phyloP scores from a whole-genome alignment of 2,797 vertebrate species.

The Sebastes iracundus region DNA sequence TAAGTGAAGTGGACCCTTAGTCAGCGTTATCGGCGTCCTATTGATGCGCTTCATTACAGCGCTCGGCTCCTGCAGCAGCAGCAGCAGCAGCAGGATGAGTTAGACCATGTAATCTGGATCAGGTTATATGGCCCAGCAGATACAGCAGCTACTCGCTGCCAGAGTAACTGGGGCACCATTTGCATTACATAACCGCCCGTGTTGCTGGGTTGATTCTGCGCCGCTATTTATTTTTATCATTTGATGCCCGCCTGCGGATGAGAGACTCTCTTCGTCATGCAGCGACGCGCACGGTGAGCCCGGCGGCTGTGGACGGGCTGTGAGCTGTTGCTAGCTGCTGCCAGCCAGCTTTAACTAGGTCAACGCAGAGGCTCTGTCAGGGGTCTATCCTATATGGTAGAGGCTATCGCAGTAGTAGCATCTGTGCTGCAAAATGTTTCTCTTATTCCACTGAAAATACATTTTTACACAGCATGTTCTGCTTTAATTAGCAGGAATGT shows the following conservation, averaged over 20 bases:
- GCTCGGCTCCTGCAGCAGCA: neutral
- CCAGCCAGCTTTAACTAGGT: constrained; percentile 73
- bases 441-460: neutral
- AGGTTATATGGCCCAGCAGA: constrained; percentile 18
- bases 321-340: constrained; percentile 57
- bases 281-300: constrained; percentile 54
- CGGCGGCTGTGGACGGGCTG: constrained; percentile 40
- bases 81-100: neutral
- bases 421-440: neutral
- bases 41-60: neutral
- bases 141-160: neutral
- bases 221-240: constrained; percentile 79
- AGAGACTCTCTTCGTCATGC: constrained; percentile 66
- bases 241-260: constrained; percentile 58
- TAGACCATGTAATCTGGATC: constrained; percentile 47
- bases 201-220: constrained; percentile 74
- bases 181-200: constrained; percentile 69
- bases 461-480: neutral
- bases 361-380: constrained; percentile 52
- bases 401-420: neutral
- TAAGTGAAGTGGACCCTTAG: neutral
- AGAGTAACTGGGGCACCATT: constrained; percentile 69
- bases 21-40: constrained; percentile 22
- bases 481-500: neutral
- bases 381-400: constrained; percentile 12